A percentile compares a stretch with the other conserved stretches of the same genome.
Evolutionary conservation across 2,797 vertebrate genomes (phyloP).

Genomic region (Gambelia wislizenii): DNA sequence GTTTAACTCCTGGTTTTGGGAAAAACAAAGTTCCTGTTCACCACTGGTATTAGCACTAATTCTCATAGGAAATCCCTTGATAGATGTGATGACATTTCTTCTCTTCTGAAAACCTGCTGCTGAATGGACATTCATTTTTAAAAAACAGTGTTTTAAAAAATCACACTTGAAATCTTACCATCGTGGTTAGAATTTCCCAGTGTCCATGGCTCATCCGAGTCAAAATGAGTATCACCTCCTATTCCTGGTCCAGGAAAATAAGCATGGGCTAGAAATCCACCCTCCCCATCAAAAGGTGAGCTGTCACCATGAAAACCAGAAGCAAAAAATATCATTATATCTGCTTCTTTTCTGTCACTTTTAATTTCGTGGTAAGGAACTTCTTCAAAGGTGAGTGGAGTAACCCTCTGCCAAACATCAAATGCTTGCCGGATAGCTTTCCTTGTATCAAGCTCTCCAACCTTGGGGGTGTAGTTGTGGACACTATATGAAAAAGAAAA

Average conservation of each 20-base stretch:
- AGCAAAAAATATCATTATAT: conserved; percentile 99
- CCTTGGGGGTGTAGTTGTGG: conserved; percentile 97
- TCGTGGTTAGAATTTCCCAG: conserved; percentile 95
- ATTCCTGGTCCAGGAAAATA: conserved; percentile 98
- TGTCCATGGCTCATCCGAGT: conserved; percentile 97
- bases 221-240: conserved; percentile 97
- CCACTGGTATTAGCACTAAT: not conserved
- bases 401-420: conserved; percentile 96
- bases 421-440: conserved; percentile 96
- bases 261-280: conserved; percentile 96
- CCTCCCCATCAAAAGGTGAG: conserved; percentile 96
- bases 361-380: conserved; percentile 96
- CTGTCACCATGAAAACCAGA: conserved; percentile 99
- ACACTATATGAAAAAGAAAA: conserved; percentile 82
- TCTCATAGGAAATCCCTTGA: not conserved
- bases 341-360: conserved; percentile 94
- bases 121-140: not conserved
- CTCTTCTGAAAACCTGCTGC: not conserved
- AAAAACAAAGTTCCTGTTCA: not conserved
- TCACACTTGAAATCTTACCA: conserved; percentile 78
- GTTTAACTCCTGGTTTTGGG: not conserved
- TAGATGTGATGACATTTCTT: not conserved
- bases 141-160: conserved; percentile 21
- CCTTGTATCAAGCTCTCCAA: conserved; percentile 94
- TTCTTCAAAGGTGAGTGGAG: conserved; percentile 94